A percentile compares a stretch with the other conserved stretches of the same genome.
Evolutionary conservation across 2,797 vertebrate species (phyloP).

Genomic region (Echiichthys vipera): DNA sequence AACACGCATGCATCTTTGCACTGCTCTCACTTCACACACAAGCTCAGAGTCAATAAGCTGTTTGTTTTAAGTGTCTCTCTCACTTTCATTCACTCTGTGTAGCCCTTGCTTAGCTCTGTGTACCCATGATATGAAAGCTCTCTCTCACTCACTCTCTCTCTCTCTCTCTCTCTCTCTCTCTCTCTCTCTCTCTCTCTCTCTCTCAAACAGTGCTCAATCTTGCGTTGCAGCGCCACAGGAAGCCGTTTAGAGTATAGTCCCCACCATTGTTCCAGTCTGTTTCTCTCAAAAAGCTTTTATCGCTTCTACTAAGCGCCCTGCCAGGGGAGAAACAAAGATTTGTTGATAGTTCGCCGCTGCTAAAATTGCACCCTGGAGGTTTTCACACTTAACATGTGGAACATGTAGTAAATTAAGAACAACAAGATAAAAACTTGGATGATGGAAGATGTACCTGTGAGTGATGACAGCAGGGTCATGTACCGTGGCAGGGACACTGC

Average conservation of each 20-base stretch:
- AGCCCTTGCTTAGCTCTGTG: constrained; percentile 51
- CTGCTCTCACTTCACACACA: constrained; percentile 63
- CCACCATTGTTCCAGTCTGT: constrained; percentile 75
- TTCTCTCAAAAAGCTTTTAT: constrained; percentile 78
- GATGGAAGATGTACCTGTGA: constrained; percentile 66
- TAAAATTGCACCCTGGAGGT: constrained; percentile 75
- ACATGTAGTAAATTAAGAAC: constrained; percentile 76
- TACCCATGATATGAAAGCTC: constrained; percentile 54
- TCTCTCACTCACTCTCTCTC: constrained; percentile 39
- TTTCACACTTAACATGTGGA: constrained; percentile 72
- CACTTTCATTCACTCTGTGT: constrained; percentile 61
- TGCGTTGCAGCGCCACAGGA: constrained; percentile 77
- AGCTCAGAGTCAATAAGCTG: constrained; percentile 71
- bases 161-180: constrained; percentile 25
- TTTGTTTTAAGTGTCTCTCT: constrained; percentile 74
- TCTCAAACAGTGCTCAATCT: constrained; percentile 72
- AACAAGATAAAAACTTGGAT: constrained; percentile 60
- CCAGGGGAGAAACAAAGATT: constrained; percentile 77
- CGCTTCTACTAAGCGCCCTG: constrained; percentile 68
- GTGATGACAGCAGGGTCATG: constrained; percentile 66
- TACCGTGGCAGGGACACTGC: constrained; percentile 54
- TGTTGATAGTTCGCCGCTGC: constrained; percentile 70
- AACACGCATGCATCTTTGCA: constrained; percentile 62
- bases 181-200: constrained; percentile 42
- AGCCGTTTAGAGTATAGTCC: constrained; percentile 73